Evolutionary conservation across 2,113 vertebrate species (phyloP).

Genomic region (Cinclus mexicanus): DNA sequence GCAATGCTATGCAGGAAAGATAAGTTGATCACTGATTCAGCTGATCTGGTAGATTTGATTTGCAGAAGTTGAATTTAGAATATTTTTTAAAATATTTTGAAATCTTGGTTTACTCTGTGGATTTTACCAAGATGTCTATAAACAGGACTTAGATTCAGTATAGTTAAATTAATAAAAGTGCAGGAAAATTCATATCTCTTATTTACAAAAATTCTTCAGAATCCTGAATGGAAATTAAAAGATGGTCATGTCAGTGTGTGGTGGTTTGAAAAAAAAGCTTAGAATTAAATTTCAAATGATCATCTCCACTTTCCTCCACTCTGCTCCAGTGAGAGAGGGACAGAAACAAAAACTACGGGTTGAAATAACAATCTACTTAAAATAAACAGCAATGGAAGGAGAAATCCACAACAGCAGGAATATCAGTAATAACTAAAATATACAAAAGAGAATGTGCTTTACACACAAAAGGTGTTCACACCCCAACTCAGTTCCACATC

Average conservation of each 20-base stretch:
- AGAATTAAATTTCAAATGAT: background rate
- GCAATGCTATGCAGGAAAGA: background rate
- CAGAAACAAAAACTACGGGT: background rate
- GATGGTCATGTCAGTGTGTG: too few species aligned
- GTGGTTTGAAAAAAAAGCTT: background rate
- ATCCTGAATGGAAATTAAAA: background rate
- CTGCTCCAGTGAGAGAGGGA: background rate
- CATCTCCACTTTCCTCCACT: accelerated
- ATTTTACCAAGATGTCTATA: background rate
- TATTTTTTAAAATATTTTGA: background rate
- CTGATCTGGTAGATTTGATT: background rate
- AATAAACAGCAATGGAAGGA: background rate
- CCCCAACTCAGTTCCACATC: background rate
- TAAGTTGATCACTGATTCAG: background rate
- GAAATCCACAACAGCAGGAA: background rate
- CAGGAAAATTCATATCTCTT: background rate
- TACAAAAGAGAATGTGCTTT: background rate
- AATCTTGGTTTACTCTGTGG: background rate
- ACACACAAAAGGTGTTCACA: background rate
- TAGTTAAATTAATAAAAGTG: background rate
- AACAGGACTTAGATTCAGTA: background rate
- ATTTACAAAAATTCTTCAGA: background rate
- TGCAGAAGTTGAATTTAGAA: background rate
- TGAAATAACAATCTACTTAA: background rate
- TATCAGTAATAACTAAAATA: background rate